Evolutionary conservation across 2,888 invertebrate species (phyloP).

Genomic region (Synergus itoensis): DNA sequence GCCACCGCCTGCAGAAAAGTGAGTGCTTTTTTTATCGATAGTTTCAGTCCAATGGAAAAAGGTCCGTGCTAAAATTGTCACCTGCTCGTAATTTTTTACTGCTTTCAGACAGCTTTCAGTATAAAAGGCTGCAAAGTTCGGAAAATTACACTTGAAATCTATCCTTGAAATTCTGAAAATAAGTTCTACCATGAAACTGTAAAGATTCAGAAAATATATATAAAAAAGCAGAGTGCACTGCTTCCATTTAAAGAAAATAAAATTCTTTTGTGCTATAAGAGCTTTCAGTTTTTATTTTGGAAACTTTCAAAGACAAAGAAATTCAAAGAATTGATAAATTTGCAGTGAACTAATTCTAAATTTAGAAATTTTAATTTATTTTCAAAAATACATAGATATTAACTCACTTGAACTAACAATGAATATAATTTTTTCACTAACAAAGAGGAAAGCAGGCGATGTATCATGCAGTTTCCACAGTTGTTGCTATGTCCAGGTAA

Average conservation of each 20-base stretch:
- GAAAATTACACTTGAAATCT: not conserved
- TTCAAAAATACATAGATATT: not conserved
- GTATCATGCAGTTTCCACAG: constrained; percentile 97
- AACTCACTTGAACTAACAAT: constrained; percentile 8
- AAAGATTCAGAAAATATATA: not conserved
- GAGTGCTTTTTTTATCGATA: constrained; percentile 73
- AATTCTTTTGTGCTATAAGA: not conserved
- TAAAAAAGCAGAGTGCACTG: not conserved
- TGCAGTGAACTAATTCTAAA: not conserved
- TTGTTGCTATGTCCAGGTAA: constrained; percentile 87
- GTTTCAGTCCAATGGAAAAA: constrained; percentile 17
- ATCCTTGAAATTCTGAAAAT: not conserved
- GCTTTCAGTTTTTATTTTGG: not conserved
- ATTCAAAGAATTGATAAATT: too few relatives aligned
- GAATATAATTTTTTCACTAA: constrained; percentile 58
- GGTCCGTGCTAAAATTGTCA: not conserved
- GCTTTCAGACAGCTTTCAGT: not conserved
- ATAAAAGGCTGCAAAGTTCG: too few relatives aligned
- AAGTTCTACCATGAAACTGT: not conserved
- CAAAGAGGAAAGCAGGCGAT: constrained; percentile 90
- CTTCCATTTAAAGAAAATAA: not conserved
- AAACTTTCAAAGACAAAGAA: too few relatives aligned
- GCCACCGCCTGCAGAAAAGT: constrained; percentile 81
- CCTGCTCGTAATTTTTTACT: not conserved
- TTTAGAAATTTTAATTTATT: not conserved